Percentiles rank a stretch among this genome's conserved stretches.
phyloP scores from a whole-genome alignment of 2,113 vertebrate genomes.

The Procavia capensis region DNA sequence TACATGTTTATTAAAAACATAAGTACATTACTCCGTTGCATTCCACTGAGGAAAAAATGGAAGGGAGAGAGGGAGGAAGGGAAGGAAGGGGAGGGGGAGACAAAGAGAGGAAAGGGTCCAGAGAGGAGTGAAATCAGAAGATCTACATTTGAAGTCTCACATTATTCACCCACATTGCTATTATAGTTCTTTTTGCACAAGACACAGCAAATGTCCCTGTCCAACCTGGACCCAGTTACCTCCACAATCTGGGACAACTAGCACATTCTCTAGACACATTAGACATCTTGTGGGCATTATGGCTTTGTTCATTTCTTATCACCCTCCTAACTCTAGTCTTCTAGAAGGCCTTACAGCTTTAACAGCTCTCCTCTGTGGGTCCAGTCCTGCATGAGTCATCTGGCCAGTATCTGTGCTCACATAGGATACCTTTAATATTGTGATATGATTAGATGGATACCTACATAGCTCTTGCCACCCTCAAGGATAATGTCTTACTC shows the following conservation, averaged over 20 bases:
- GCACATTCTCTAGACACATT: background rate
- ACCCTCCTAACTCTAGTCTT: background rate
- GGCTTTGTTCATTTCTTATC: background rate
- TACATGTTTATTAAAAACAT: background rate
- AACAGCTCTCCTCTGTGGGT: background rate
- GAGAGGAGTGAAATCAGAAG: background rate
- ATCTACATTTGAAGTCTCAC: background rate
- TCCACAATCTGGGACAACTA: background rate
- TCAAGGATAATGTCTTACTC: background rate
- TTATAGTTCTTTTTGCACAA: background rate
- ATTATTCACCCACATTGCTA: background rate
- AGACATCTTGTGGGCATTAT: background rate
- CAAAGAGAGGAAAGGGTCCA: no score
- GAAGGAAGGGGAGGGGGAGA: no score
- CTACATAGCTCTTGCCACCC: background rate
- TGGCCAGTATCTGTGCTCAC: background rate
- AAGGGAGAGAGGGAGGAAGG: no score
- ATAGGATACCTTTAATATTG: background rate
- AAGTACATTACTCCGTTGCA: no score
- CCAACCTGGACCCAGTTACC: background rate
- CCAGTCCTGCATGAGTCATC: background rate
- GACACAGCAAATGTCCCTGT: background rate
- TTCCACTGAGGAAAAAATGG: no score
- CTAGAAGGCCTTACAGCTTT: background rate
- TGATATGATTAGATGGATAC: background rate